Percentiles rank a stretch among this genome's conserved stretches.
Evolutionary conservation across 2,797 vertebrate genomes (phyloP).

Genomic region (Danionella dracula): DNA sequence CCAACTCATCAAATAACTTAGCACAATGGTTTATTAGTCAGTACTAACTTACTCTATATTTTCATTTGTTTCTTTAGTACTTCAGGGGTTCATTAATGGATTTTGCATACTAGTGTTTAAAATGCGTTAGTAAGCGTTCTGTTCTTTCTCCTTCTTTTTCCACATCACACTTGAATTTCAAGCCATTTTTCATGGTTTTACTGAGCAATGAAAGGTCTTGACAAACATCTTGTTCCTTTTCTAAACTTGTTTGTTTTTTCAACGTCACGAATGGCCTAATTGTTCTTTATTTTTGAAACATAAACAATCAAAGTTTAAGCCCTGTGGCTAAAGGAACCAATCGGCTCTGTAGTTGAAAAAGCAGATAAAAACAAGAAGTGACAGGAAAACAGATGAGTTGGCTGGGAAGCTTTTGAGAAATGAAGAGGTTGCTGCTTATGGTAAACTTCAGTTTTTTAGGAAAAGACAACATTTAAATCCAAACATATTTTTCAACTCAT

Average conservation of each 20-base stretch:
- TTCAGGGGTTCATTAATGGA: no score
- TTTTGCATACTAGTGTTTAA: no score
- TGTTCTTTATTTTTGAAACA: constrained; percentile 15
- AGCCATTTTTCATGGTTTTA: not conserved
- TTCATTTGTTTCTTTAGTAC: no score
- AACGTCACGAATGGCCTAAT: not conserved
- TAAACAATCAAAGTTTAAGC: not conserved
- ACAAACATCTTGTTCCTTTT: not conserved
- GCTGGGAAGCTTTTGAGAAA: not conserved
- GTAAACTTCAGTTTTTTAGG: constrained; percentile 9
- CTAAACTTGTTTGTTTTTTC: constrained; percentile 1
- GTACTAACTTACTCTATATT: no score
- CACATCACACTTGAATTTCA: not conserved
- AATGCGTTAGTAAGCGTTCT: no score
- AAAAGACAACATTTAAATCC: no score
- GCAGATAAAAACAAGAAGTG: not conserved
- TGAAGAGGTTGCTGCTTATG: not conserved
- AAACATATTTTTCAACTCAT: no score
- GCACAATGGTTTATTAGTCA: no score
- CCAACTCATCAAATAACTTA: no score
- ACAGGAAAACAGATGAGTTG: constrained; percentile 32
- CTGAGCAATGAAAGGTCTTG: not conserved
- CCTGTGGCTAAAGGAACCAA: not conserved
- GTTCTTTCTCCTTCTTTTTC: not conserved
- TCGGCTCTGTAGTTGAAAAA: constrained; percentile 21